Conservation (phyloP, 2,888 invertebrate species). For the Cabera pusaria region DNA sequence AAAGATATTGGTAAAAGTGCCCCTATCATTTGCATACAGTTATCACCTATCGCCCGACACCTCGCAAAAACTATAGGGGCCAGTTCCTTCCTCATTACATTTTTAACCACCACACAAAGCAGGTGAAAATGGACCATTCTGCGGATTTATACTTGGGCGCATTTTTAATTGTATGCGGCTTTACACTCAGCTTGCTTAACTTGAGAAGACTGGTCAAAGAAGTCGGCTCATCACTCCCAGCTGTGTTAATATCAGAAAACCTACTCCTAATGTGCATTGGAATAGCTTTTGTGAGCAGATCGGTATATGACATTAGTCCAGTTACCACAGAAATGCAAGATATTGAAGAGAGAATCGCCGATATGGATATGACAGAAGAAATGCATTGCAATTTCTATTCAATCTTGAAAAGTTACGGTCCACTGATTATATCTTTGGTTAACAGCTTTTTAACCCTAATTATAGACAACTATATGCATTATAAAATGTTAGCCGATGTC, state of each 20-base stretch:
- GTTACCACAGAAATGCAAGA: slow-evolving; percentile 45
- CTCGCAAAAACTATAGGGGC: slow-evolving; percentile 58
- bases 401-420: slow-evolving; percentile 64
- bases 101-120: slow-evolving; percentile 19
- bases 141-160: slow-evolving; percentile 64
- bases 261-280: slow-evolving; percentile 66
- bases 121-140: slow-evolving; percentile 52
- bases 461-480: slow-evolving; percentile 74
- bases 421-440: slow-evolving; percentile 63
- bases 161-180: slow-evolving; percentile 64
- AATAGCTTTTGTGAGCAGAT: slow-evolving; percentile 57
- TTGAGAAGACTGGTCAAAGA: slow-evolving; percentile 55
- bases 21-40: slow-evolving; percentile 65
- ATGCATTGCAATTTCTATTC: slow-evolving; percentile 54
- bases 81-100: slow-evolving; percentile 32
- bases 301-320: slow-evolving; percentile 48
- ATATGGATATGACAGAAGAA: slow-evolving; percentile 29
- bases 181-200: slow-evolving; percentile 62
- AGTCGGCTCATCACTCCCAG: slow-evolving; percentile 45
- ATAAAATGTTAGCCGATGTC: slow-evolving; percentile 54
- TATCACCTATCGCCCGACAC: slow-evolving; percentile 43
- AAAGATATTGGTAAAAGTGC: slow-evolving; percentile 27
- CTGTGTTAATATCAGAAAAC: slow-evolving; percentile 69
- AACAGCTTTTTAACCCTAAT: slow-evolving; percentile 70
- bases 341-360: slow-evolving; percentile 48